Base-by-base conservation (phyloP, 30 jellyfish, hydroid and myxozoan genomes). In the Hydractinia echinata region DNA sequence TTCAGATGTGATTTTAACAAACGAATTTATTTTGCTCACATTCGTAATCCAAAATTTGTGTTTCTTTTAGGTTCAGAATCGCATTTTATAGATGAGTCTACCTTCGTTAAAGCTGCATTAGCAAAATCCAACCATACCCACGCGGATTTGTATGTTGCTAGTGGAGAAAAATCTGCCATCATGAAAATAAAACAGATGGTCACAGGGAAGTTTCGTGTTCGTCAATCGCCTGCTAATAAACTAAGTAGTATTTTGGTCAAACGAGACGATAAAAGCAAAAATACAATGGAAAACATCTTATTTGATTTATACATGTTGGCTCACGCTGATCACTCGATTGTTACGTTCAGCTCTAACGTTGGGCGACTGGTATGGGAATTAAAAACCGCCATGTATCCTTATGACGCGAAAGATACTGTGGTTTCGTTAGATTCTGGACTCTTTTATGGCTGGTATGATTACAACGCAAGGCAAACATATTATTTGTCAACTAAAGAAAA, bases 281-380 rank as follows among this genome's bases (percentile, higher is more conserved):
- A 64, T 7, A 64, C 74, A 51, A 76, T 76, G 76, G 76, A 53
- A 55, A 54, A 54, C 67, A 48, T 76, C 6, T 76, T 76, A 6
- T 49, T 20, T 9, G 84, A 76, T 52, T 20, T 76, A 20, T 48
- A 20, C 11, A 10, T 76, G 21, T 52, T 76, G 10, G 18, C 72
- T 20, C 67, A 53, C 51, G 51, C 76, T 54, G 84, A 76, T 76
- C 54, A 20, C 10, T 48, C 60, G 48, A 54, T 76, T 6, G 55
- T 51, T 30, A 76, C 84, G 54, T 76, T 76, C 84, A 20, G 67
- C 4, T 76, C 84, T 8, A 76, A 76, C 5, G 54, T 76, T 76
- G 84, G 84, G 50, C 55, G 84, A 15, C 72, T 76, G 18, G 16
- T 76, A 8, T 54, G 60, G 51, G 84, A 76, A 54, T 16, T 76